phyloP scores from a whole-genome alignment of 2,113 vertebrate species.

The Athene noctua region DNA sequence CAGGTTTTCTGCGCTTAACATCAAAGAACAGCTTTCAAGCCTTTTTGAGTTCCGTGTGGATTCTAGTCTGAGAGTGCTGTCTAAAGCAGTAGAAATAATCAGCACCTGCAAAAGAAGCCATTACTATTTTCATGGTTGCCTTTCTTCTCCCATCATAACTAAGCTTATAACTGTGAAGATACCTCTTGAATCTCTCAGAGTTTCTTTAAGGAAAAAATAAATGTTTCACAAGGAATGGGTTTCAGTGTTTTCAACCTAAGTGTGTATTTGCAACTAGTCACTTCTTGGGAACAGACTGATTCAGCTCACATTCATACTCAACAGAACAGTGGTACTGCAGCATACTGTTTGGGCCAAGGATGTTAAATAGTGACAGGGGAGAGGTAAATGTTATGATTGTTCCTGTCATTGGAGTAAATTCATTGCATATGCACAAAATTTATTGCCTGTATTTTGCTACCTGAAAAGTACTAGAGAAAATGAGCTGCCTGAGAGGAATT shows the following conservation, averaged over 20 bases:
- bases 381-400: not conserved
- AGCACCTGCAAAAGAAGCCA: not conserved
- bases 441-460: not conserved
- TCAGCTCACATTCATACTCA: not conserved
- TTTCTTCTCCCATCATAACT: not conserved
- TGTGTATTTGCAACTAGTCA: not conserved
- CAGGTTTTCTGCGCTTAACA: not conserved
- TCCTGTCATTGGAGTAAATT: not conserved
- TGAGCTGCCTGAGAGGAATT: not conserved
- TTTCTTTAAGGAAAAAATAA: not conserved
- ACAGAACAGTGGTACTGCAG: not conserved
- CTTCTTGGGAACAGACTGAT: not conserved
- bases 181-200: not conserved
- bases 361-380: not conserved
- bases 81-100: not conserved
- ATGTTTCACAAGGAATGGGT: not conserved
- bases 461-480: not conserved
- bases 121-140: not conserved
- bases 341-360: not conserved
- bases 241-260: not conserved
- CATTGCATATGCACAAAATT: not conserved
- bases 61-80: not conserved
- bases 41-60: not conserved
- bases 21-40: not conserved
- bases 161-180: not conserved